Base-by-base conservation (phyloP, 2,113 vertebrate genomes). In the Diphyllodes magnificus region DNA sequence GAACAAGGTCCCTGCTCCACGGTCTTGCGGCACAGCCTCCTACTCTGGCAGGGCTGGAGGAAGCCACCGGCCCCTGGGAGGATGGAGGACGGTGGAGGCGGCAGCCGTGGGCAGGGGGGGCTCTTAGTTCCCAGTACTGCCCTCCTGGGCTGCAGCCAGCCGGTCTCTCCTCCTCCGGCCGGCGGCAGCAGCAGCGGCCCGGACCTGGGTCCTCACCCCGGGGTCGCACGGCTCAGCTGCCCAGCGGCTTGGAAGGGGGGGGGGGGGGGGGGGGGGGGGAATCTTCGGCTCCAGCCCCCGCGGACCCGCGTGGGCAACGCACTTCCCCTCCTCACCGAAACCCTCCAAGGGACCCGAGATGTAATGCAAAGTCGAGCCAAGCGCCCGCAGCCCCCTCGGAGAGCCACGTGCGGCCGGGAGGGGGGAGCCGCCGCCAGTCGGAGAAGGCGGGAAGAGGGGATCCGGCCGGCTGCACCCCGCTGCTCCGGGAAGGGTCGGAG, bases 361-460 rank as follows among this genome's bases (percentile, higher is more conserved):
- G 6, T 1, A 30, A 49, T 6, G 7, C 5, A 18, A 56, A 64
- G 27, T 2, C 8, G 5, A 21, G 13, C 56, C 56, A 1, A 30
- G 53, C 22, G 4, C n/a, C 53, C 5, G 0, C 23, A 9, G 17
- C 27, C 80, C 57, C 14, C 53, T 31, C 16, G 5, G n/a, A 30
- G 61, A 28, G 11, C 86, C 47, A 80, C 79, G 79, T 66, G 73
- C 63, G 30, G 68, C 37, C 11, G 54, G 33, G 23, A 22, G 23
- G 5, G 44, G 64, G 44, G 12, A 69, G 61, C 56, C 3, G 68
- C 45, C 13, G 33, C 24, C 68, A 18, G 28, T 13, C 13, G 10
- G 35, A 25, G 28, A n/a, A n/a, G 35, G 50, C 42, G 70, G 30
- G 37, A 44, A 12, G 15, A n/a, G 31, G 6, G 25, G 23, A 51